Evolutionary conservation across 2,113 vertebrate genomes (phyloP), one percentile per base, ranked within the genome.

Genomic region (Thalassoma bifasciatum): DNA sequence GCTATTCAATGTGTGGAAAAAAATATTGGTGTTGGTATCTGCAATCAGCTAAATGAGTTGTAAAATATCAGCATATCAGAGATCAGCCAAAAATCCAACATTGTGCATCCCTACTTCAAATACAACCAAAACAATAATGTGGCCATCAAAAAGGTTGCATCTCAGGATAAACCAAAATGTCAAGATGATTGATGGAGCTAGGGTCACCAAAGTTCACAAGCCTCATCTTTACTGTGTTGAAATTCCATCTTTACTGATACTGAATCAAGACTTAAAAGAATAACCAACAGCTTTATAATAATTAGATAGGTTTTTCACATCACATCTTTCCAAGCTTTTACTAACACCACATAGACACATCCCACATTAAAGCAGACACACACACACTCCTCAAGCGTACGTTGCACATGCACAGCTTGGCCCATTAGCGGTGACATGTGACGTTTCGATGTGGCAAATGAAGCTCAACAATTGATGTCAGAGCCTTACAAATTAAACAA

Each of bases 401-500:
- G 24, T 76, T 50, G 59, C 88, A 84, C 72, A 89, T 54, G 49
- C 81, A 88, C 89, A 93, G 90, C 91, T 89, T 87, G 88, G 82
- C 88, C 89, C 92, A 94, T 94, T 93, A 94, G 86, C 61, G 73
- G 38, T 93, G 93, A 94, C 92, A 92, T 94, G 92, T 93, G 92
- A 93, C 82, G 91, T 92, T 90, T 89, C 91, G 91, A 93, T 89
- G 72, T 87, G 84, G 87, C 92, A 93, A 95, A 94, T 92, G 93
- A 94, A 93, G 92, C 93, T 93, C 92, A 94, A 94, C 93, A 94
- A 94, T 93, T 93, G 90, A 93, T 94, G 93, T 95, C 93, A 93
- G 91, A 93, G 90, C 92, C 92, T 93, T 94, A 93, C 93, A 95
- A 93, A 94, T 93, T 91, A 94, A 94, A 93, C 92, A 94, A 93